A percentile compares a stretch with the other conserved stretches of the same genome.
These are phyloP conservation scores for Gyrodactylus bullatarudis DNA, from an alignment of 1,140 invertebrate genomes.

Conservation along the genomic window DNA sequence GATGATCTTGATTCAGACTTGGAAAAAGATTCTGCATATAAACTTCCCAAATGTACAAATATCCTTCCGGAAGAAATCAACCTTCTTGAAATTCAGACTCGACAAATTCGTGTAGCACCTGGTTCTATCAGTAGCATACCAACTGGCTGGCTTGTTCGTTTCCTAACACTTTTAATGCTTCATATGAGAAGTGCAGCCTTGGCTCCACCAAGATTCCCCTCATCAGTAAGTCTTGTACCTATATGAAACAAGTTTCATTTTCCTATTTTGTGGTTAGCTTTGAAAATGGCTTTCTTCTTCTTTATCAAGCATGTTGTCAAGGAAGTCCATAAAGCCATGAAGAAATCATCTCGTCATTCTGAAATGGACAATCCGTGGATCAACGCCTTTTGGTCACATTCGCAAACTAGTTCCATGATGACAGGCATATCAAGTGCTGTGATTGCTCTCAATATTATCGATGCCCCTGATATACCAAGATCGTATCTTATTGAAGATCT, in stretches of 20 bases:
- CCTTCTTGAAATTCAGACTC: neutral
- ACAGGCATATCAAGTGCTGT: neutral
- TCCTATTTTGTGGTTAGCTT: neutral
- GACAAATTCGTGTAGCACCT: neutral
- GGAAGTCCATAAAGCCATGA: neutral
- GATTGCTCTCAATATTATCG: neutral
- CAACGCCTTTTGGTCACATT: neutral
- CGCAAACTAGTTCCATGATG: neutral
- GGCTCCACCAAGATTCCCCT: neutral
- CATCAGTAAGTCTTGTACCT: neutral
- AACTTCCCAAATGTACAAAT: neutral
- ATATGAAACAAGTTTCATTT: neutral
- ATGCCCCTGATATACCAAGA: neutral
- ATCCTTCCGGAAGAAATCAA: neutral
- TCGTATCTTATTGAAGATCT: neutral
- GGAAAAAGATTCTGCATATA: neutral
- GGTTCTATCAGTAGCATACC: neutral
- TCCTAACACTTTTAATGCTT: neutral
- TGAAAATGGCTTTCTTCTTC: neutral
- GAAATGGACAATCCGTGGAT: neutral
- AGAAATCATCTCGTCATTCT: neutral
- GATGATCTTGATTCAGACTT: neutral
- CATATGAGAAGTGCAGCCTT: neutral
- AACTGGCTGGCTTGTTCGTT: neutral
- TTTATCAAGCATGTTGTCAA: neutral